Evolutionary conservation across 1,140 invertebrate genomes (phyloP).

Genomic region (Panagrolaimus sp.): DNA sequence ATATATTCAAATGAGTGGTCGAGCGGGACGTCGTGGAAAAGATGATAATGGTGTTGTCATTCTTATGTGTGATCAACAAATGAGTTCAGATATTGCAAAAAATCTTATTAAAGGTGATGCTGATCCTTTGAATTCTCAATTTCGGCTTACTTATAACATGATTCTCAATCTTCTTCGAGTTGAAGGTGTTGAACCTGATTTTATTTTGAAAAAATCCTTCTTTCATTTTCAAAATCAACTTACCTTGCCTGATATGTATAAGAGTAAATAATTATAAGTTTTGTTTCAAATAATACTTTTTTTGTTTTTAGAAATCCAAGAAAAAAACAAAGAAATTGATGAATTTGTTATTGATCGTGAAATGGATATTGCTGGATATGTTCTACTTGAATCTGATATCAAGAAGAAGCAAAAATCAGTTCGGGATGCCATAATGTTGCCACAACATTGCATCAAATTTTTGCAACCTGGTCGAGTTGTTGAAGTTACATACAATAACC

Average conservation of each 20-base stretch:
- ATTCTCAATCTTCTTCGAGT: slow-evolving; percentile 88
- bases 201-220: slow-evolving; percentile 96
- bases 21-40: slow-evolving; percentile 89
- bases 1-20: slow-evolving; percentile 98
- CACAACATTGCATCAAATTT: slow-evolving; percentile 84
- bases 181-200: slow-evolving; percentile 98
- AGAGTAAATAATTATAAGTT: slow-evolving; percentile 67
- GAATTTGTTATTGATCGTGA: slow-evolving; percentile 66
- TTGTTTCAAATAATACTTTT: slow-evolving; percentile 26
- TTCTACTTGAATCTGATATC: slow-evolving; percentile 76
- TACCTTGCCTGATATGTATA: slow-evolving; percentile 78
- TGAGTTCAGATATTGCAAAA: slow-evolving; percentile 76
- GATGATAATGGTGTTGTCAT: slow-evolving; percentile 98
- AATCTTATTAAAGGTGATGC: slow-evolving; percentile 83
- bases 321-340: slow-evolving; percentile 65
- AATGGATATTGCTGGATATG: slow-evolving; percentile 74
- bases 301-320: slow-evolving; percentile 46
- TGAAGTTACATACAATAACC: slow-evolving; percentile 75
- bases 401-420: slow-evolving; percentile 72
- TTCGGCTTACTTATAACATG: slow-evolving; percentile 99
- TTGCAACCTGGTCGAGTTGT: slow-evolving; percentile 81
- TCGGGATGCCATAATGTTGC: slow-evolving; percentile 70
- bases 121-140: slow-evolving; percentile 95
- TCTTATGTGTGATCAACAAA: slow-evolving; percentile 94
- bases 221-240: slow-evolving; percentile 99